Base-by-base conservation (phyloP, 1,140 invertebrate species). In the Drosophila lini region DNA sequence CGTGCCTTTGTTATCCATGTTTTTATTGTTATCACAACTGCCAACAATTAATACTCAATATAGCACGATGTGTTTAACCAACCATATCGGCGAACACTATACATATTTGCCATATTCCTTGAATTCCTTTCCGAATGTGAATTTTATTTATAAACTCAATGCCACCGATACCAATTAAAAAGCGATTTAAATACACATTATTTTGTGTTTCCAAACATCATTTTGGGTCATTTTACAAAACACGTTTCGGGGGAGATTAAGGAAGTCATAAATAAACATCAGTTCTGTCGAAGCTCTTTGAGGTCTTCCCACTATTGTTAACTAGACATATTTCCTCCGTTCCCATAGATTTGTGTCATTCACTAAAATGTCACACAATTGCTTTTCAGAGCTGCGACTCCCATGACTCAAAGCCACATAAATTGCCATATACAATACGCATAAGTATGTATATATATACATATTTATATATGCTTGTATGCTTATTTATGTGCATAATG, bases 261-360 rank as follows among this genome's bases (percentile, higher is more conserved):
- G 65, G 68, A 70, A 71, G 65, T 71, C 68, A 34, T 71, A 58
- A 71, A 71, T 70, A 70, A 69, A 57, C 41, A 57, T 25, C 50
- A 34, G 34, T 64, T 48, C 34, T 34, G 59, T 65, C 25, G 34
- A 16, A 65, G 45, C 61, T 45, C 19, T 52, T 64, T 38, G 41
- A 47, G 64, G 16, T 45, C 50, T 56, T 45, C 48, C 67, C 64
- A 70, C 68, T 70, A 70, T 71, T 71, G 50, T 70, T 69, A 11
- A 22, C 63, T 19, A 53, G 5, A 50, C 34, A 28, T 13, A 38
- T 45, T 53, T 67, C 19, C 28, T 13, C 7, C 44, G 67, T 58
- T 71, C 65, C 31, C 68, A 58, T 70, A 70, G 68, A 71, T 70
- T 41, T 71, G 50, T 68, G 50, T 71, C 67, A 70, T 70, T 70